Base-by-base conservation (phyloP, 1,140 invertebrate species). In the Neotoxoptera formosana region DNA sequence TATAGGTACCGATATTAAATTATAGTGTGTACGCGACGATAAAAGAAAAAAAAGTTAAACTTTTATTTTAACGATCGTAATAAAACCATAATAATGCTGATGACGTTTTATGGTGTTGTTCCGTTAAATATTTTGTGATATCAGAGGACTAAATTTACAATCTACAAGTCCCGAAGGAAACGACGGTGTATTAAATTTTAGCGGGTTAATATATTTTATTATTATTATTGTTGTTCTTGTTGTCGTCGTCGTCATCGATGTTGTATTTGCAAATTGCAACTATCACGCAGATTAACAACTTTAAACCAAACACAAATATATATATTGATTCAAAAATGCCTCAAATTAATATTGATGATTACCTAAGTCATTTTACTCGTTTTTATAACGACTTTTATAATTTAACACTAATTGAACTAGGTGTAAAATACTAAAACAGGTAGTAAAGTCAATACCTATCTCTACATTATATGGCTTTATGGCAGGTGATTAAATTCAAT, bases 81-180 rank as follows among this genome's bases (percentile, higher is more conserved):
- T 86, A 86, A 86, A 86, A 86, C 23, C n/a, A n/a, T 25, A 25
- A 86, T 45, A 86, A 86, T 86, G 83, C 45, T 83, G 83, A 86
- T 45, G 83, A 86, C 36, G 41, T 45, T 45, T 86, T 45, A 45
- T 86, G 36, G 8, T 84, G 21, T 84, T 86, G 23, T 47, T 41
- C 30, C 14, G 83, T 86, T 83, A 41, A 86, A 86, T 86, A 86
- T 83, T 36, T 83, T 83, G 34, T 83, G 11, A 86, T 47, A 86
- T 86, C 25, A 86, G 23, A 36, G 41, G 45, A 86, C 41, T 86
- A 41, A 86, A 86, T 86, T 86, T 86, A 86, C 41, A 86, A 76
- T 34, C n/a, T 76, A 34, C 60, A 76, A 76, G 60, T 76, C 60
- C 60, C 60, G n/a, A 76, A n/a, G 60, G 60, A 34, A 76, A 76